Evolutionary conservation across 64 coral and sea anemone species (phyloP).

Genomic region (Montipora sp.): DNA sequence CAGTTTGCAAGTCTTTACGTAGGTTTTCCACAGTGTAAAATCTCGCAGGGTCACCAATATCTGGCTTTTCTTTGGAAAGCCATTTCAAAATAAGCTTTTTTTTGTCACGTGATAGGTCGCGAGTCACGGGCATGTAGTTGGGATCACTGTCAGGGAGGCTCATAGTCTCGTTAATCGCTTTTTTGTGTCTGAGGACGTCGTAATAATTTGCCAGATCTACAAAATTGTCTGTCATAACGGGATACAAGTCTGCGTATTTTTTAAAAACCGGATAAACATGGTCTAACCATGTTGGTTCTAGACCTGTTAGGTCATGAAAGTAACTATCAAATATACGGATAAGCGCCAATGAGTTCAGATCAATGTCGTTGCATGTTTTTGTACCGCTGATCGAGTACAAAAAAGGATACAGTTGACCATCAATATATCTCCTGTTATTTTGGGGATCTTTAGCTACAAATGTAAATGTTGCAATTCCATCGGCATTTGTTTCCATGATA

Average conservation of each 20-base stretch:
- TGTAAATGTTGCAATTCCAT: slow-evolving; percentile 22
- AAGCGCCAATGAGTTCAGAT: background rate
- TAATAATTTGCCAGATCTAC: slow-evolving; percentile 45
- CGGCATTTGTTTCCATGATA: background rate
- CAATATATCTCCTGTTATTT: background rate
- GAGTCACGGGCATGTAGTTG: slow-evolving; percentile 46
- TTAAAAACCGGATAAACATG: slow-evolving; percentile 35
- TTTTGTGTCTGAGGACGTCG: slow-evolving; percentile 2
- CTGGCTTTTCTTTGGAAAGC: background rate
- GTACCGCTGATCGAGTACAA: background rate
- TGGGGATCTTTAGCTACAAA: slow-evolving; percentile 9
- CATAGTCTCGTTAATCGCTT: background rate
- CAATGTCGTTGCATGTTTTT: background rate
- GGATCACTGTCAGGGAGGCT: background rate
- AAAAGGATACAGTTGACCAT: slow-evolving; percentile 47
- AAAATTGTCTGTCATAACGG: slow-evolving; percentile 42
- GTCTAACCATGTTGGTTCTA: slow-evolving; percentile 26
- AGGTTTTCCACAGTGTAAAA: slow-evolving; percentile 33
- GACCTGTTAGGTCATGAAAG: background rate
- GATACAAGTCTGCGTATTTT: slow-evolving; percentile 43
- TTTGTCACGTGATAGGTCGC: slow-evolving; percentile 13
- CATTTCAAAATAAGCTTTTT: slow-evolving; percentile 10
- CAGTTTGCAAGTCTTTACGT: slow-evolving; percentile 18
- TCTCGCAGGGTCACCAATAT: background rate
- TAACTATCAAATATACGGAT: slow-evolving; percentile 12